Evolutionary conservation across 92 coral and sea anemone genomes (phyloP).

Genomic region (Parazoanthus atlanticus): DNA sequence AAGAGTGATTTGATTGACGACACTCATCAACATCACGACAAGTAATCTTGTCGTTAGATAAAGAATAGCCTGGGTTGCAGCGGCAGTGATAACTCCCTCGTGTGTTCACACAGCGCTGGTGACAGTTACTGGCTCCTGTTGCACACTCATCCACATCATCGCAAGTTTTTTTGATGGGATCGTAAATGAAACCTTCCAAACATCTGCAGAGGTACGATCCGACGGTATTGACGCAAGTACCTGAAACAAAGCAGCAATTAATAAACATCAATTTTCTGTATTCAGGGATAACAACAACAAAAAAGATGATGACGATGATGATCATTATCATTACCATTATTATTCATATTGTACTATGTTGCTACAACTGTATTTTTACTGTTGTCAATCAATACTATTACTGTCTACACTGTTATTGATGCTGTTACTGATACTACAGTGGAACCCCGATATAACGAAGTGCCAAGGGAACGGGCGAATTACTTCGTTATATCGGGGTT

Average conservation of each 20-base stretch:
- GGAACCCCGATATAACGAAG: no score
- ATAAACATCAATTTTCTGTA: not conserved
- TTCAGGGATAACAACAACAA: not conserved
- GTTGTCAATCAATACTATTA: no score
- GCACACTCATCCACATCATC: constrained; percentile 65
- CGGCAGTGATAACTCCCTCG: constrained; percentile 61
- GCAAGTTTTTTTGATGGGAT: constrained; percentile 58
- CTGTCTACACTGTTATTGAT: no score
- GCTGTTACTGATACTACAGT: no score
- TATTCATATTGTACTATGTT: no score
- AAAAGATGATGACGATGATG: not conserved
- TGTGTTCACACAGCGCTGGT: constrained; percentile 68
- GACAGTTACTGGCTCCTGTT: constrained; percentile 48
- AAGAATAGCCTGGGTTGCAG: constrained; percentile 65
- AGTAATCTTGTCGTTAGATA: constrained; percentile 53
- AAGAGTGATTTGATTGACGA: constrained; percentile 58
- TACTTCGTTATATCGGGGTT: no score
- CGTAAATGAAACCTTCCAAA: constrained; percentile 52
- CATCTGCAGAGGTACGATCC: constrained; percentile 65
- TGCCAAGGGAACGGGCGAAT: no score
- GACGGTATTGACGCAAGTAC: constrained; percentile 59
- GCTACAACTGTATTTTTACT: no score
- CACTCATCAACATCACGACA: constrained; percentile 72
- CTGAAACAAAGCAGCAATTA: constrained; percentile 37
- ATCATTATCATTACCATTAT: no score